Evolutionary conservation across 2,113 vertebrate genomes (phyloP), one percentile per base, ranked within the genome.

Genomic region (Accipiter cooperii): DNA sequence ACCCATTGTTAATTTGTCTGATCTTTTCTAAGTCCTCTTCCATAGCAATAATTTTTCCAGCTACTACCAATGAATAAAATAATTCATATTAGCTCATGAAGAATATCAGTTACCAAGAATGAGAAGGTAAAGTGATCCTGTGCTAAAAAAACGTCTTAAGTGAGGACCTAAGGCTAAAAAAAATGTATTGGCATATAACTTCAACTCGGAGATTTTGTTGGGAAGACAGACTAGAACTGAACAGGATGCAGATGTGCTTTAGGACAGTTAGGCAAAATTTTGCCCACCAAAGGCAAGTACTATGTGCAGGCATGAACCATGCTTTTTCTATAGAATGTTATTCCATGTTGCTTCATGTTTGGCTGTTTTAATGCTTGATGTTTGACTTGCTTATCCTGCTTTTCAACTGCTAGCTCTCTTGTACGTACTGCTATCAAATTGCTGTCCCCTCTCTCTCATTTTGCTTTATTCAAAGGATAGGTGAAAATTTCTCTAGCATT

Each of bases 321-420:
- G 28, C 22, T 73, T 90, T 81, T 89, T 76, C 22, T 89, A 3
- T 12, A 71, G 73, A 75, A 52, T 1, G 0, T 46, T 87, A 12
- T 69, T 87, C 14, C 31, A 12, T 7, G 3, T 55, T 73, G 14
- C 17, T 79, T 63, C 33, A 34, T 82, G 17, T 71, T 79, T 70
- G 22, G 21, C 81, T 90, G 46, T 42, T 97, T 87, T 65, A 74
- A 93, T 52, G 26, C 51, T 54, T 54, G 52, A 54, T 17, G 52
- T 57, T 61, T 92, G 38, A 63, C 57, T 77, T 81, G 55, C 76
- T 81, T 51, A 71, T 77, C 54, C 60, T 96, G 58, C 13, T 60
- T 97, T 97, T 96, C 84, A 92, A 3, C 83, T 92, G 33, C 44
- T 71, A 65, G 69, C 24, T 70, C 63, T 93, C 46, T 84, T 75